Conservation (phyloP, 2,888 invertebrate species). For the Rhopalosiphum nymphaeae region DNA sequence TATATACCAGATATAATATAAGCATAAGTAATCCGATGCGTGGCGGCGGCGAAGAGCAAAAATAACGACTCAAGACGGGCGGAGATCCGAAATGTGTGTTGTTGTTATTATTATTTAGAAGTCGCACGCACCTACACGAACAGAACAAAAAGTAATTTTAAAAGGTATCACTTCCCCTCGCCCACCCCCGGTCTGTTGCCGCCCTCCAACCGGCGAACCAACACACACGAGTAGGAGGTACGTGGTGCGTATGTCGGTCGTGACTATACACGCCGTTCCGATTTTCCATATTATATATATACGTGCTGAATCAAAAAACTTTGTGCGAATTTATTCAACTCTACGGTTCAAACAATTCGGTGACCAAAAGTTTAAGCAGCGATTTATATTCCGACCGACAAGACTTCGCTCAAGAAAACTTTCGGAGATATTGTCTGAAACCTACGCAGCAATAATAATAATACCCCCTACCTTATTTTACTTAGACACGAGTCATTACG, state of each 20-base stretch:
- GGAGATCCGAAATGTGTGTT: constrained; percentile 23
- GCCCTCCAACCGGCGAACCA: background rate
- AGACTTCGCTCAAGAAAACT: constrained; percentile 15
- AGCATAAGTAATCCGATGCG: constrained; percentile 44
- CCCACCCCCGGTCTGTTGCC: background rate
- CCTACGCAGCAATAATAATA: background rate
- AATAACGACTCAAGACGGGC: background rate
- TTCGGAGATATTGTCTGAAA: constrained; percentile 5
- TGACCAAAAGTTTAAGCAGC: background rate
- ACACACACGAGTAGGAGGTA: background rate
- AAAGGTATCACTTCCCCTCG: background rate
- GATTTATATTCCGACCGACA: background rate
- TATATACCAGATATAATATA: background rate
- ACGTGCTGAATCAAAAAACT: background rate
- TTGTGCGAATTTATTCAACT: constrained; percentile 6
- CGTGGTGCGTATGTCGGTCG: background rate
- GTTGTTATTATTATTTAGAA: constrained; percentile 36
- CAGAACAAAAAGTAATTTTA: constrained; percentile 46
- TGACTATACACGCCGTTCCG: background rate
- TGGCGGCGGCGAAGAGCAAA: background rate
- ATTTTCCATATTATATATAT: background rate
- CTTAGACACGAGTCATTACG: background rate
- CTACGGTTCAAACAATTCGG: background rate
- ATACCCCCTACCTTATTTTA: background rate
- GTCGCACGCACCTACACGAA: background rate